Base-by-base conservation (phyloP, 2,797 vertebrate species). In the Lateolabrax maculatus region DNA sequence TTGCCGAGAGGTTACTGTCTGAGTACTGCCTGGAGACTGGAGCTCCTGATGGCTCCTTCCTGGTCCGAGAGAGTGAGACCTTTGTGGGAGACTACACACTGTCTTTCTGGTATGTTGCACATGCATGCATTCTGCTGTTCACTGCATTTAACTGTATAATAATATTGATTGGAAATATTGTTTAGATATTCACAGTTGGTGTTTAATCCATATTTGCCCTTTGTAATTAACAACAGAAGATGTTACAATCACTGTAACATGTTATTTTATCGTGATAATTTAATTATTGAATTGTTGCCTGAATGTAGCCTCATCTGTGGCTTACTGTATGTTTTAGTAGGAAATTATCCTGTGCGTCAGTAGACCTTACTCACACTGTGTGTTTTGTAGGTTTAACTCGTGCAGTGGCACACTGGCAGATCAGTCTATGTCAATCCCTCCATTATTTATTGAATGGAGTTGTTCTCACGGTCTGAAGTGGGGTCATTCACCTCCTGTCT, bases 1-100 rank as follows among this genome's bases (percentile, higher is more conserved):
- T 99, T 0, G 98, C 98, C 0, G 98, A 99, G 89, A 95, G 97
- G 56, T 95, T 99, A 60, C 95, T 99, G 77, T 97, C 96, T 0
- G 98, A 99, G 71, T 99, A 99, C 86, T 99, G 98, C 92, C 93
- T 97, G 0, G 98, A 99, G 92, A 99, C 98, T 0, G 98, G 98
- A 1, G 98, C 98, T 0, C 97, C 97, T 0, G 97, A 99, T 0
- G 98, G 98, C 44, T 99, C 98, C 78, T 99, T 99, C 94, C 95
- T 99, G 0, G 98, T 99, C 88, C 95, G 98, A 0, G 98, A 99
- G 94, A 99, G 98, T 13, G 98, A 99, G 95, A 99, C 98, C 18
- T 99, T 98, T 8, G 98, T 99, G 6, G 98, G 98, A 53, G 98
- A 99, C 94, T 99, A 99, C 93, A 99, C 98, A 0, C 95, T 99